Conservation (phyloP, 2,113 vertebrate species). For the Calidris pygmaea region DNA sequence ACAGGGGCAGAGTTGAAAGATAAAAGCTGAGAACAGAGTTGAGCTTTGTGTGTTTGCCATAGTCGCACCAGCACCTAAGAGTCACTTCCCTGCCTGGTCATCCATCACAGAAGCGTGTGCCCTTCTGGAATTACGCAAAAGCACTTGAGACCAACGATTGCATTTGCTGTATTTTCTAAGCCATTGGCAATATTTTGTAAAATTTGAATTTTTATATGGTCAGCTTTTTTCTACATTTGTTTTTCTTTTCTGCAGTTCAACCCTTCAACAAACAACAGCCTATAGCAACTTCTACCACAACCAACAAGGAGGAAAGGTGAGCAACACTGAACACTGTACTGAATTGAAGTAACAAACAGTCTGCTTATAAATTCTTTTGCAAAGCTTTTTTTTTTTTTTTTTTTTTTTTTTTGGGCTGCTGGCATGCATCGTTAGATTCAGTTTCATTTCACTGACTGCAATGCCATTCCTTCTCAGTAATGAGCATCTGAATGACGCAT, state of each 20-base stretch:
- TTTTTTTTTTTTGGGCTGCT: background rate
- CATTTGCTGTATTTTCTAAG: background rate
- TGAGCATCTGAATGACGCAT: background rate
- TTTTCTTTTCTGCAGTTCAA: background rate
- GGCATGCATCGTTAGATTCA: background rate
- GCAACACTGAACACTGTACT: background rate
- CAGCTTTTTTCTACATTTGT: background rate
- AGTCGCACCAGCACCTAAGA: background rate
- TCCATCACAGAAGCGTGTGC: accelerated
- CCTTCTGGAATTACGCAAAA: background rate
- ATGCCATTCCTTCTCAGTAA: background rate
- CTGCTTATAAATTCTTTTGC: background rate
- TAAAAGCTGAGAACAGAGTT: background rate
- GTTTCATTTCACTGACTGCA: conserved; percentile 18
- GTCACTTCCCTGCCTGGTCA: background rate
- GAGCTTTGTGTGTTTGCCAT: background rate
- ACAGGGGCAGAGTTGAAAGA: background rate
- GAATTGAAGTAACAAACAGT: background rate
- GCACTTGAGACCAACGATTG: background rate
- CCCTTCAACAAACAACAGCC: background rate
- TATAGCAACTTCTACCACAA: background rate
- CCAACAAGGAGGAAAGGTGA: background rate
- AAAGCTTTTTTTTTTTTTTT: background rate
- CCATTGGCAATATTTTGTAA: background rate
- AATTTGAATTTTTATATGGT: background rate